phyloP scores from a whole-genome alignment of 2,113 vertebrate genomes.

The Mesitornis unicolor region DNA sequence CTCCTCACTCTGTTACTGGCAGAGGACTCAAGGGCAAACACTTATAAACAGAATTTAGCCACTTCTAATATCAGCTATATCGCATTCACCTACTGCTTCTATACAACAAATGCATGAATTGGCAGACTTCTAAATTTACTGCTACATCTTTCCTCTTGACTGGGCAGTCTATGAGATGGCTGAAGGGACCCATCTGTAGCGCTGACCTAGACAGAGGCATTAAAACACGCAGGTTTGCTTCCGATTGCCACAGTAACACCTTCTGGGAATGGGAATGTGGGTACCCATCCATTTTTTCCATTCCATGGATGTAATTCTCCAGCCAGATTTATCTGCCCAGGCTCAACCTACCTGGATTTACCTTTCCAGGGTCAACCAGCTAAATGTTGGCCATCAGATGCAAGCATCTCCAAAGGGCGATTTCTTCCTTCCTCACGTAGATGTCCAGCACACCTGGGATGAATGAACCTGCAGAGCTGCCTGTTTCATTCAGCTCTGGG shows the following conservation, averaged over 20 bases:
- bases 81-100: not conserved
- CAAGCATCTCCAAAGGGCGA: not conserved
- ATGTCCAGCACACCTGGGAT: fast-evolving
- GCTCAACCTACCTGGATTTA: not conserved
- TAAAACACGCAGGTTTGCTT: not conserved
- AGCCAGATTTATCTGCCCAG: not conserved
- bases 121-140: not conserved
- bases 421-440: not conserved
- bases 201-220: not conserved
- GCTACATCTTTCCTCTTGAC: not conserved
- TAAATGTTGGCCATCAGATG: not conserved
- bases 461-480: not conserved
- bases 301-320: not conserved
- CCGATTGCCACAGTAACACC: too few species aligned
- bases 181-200: not conserved
- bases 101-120: not conserved
- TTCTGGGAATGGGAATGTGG: not conserved
- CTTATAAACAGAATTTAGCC: not conserved
- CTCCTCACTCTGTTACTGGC: not conserved
- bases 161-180: not conserved
- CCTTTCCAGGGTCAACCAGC: not conserved
- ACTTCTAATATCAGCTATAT: not conserved
- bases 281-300: not conserved
- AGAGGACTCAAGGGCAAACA: not conserved
- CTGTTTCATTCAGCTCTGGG: not conserved